phyloP scores from a whole-genome alignment of 2,888 invertebrate genomes.

The Loripinus fragilis region DNA sequence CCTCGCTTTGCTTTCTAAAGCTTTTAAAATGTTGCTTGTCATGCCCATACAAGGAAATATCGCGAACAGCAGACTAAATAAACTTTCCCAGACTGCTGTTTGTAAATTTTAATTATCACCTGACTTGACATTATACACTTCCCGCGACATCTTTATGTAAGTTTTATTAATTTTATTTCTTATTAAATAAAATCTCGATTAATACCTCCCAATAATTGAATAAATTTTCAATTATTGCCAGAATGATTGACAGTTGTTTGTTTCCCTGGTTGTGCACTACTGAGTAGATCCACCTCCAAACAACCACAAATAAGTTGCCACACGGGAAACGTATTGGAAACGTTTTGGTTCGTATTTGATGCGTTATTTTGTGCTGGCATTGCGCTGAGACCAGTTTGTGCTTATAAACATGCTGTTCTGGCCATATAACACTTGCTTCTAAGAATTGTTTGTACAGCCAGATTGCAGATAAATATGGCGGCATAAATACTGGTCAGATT shows the following conservation, averaged over 20 bases:
- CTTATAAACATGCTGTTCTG: too few relatives aligned
- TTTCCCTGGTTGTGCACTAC: neutral
- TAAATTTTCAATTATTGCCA: neutral
- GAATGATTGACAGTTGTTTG: neutral
- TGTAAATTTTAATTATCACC: neutral
- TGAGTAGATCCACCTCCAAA: neutral
- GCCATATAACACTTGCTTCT: too few relatives aligned
- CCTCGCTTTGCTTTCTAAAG: too few relatives aligned
- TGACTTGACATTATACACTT: neutral
- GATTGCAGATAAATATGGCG: too few relatives aligned
- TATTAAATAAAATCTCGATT: neutral
- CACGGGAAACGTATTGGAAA: too few relatives aligned
- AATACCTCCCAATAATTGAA: neutral
- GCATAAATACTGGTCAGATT: too few relatives aligned
- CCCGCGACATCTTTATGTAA: neutral
- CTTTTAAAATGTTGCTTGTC: too few relatives aligned
- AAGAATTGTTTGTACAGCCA: too few relatives aligned
- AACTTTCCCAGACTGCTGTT: neutral
- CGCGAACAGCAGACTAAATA: neutral
- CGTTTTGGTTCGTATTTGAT: too few relatives aligned
- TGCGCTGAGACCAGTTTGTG: too few relatives aligned
- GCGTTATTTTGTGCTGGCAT: too few relatives aligned
- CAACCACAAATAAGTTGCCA: too few relatives aligned
- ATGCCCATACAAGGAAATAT: neutral
- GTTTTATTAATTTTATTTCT: neutral